Conservation (phyloP, 2,113 vertebrate genomes). For the Vimba vimba region DNA sequence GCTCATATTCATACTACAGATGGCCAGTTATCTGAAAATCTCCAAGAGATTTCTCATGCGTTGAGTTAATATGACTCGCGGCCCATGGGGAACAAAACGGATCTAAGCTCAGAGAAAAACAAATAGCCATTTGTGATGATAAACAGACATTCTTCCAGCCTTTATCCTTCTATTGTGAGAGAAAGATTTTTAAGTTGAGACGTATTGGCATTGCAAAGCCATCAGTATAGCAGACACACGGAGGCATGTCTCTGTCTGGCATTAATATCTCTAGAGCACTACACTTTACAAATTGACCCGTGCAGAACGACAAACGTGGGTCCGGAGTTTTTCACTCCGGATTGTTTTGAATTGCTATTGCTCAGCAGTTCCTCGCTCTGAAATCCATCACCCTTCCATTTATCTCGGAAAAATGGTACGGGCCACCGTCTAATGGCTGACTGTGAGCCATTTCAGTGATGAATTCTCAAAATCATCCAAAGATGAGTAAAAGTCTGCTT, state of each 20-base stretch:
- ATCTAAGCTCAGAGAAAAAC: conserved; percentile 20
- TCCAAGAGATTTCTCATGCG: conserved; percentile 48
- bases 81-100: conserved; percentile 25
- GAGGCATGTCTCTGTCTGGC: conserved; percentile 48
- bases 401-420: conserved; percentile 44
- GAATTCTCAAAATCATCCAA: conserved; percentile 54
- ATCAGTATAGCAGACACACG: conserved; percentile 51
- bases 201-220: conserved; percentile 50
- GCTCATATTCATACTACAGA: conserved; percentile 42
- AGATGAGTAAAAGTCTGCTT: conserved; percentile 50
- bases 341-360: conserved; percentile 59
- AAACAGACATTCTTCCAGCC: conserved; percentile 42
- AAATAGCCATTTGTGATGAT: conserved; percentile 52
- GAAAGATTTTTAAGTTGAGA: conserved; percentile 52
- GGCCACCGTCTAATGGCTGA: conserved; percentile 45
- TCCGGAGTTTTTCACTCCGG: conserved; percentile 54
- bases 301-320: conserved; percentile 41
- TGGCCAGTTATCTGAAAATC: conserved; percentile 53
- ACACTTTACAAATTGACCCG: conserved; percentile 61
- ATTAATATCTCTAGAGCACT: conserved; percentile 63
- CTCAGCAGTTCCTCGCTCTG: conserved; percentile 57
- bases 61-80: conserved; percentile 49
- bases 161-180: conserved; percentile 37
- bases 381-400: conserved; percentile 63
- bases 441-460: conserved; percentile 60